Conservation (phyloP, 2,113 vertebrate species). For the Felis catus region F.catus_Fca126_mat1.0 CM031424.1:46940501-46941000, state of each 20-base stretch:
- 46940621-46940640: neutral
- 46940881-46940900: neutral
- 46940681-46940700: neutral
- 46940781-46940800: neutral
- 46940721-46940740: neutral
- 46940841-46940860: neutral
- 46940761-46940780: neutral
- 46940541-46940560: slow-evolving; percentile 16
- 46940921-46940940: neutral
- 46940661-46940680: slow-evolving; percentile 41
- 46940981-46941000: neutral
- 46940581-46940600: slow-evolving; percentile 15
- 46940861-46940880: neutral
- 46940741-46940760: neutral
- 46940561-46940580: neutral
- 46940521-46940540: neutral
- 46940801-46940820: neutral
- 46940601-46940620: neutral
- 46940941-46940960: neutral
- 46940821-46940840: neutral
- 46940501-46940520: neutral
- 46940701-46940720: slow-evolving; percentile 16
- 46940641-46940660: slow-evolving; percentile 1
- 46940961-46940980: neutral
- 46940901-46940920: neutral